phyloP scores from a whole-genome alignment of 2,797 vertebrate genomes.

The Gila robusta region DNA sequence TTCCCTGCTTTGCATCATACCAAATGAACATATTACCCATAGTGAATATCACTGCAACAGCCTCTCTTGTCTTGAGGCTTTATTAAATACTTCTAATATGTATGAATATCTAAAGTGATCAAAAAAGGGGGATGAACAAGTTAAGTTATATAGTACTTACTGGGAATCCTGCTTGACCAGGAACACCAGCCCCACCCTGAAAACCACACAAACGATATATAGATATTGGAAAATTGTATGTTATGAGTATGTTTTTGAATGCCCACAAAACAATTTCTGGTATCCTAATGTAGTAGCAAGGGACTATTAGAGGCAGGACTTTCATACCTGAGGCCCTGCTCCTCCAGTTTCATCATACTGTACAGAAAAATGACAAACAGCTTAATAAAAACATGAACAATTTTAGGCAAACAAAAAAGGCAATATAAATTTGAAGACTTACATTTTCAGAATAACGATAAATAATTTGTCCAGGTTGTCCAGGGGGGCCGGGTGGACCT shows the following conservation, averaged over 20 bases:
- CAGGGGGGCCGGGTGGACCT: slow-evolving; percentile 88
- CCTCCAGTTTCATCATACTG: slow-evolving; percentile 69
- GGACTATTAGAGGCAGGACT: background rate
- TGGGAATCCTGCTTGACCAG: slow-evolving; percentile 84
- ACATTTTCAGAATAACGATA: slow-evolving; percentile 73
- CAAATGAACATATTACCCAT: background rate
- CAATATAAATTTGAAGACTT: slow-evolving; percentile 37
- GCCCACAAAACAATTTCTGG: background rate
- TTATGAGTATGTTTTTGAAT: background rate
- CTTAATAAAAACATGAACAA: background rate
- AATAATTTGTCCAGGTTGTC: slow-evolving; percentile 86
- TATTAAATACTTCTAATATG: background rate
- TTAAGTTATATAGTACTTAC: slow-evolving; percentile 76
- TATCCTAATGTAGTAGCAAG: slow-evolving; percentile 1
- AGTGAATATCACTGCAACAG: background rate
- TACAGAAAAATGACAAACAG: slow-evolving; percentile 11
- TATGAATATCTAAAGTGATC: slow-evolving; percentile 5
- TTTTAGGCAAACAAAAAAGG: background rate
- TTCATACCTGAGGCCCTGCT: slow-evolving; percentile 71
- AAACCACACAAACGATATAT: slow-evolving; percentile 32
- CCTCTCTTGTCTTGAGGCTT: background rate
- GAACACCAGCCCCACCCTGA: slow-evolving; percentile 80
- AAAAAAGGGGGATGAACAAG: background rate
- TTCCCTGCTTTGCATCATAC: background rate
- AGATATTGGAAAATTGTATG: background rate